phyloP scores from a whole-genome alignment of 2,888 invertebrate species.

The Pomacea canaliculata region DNA sequence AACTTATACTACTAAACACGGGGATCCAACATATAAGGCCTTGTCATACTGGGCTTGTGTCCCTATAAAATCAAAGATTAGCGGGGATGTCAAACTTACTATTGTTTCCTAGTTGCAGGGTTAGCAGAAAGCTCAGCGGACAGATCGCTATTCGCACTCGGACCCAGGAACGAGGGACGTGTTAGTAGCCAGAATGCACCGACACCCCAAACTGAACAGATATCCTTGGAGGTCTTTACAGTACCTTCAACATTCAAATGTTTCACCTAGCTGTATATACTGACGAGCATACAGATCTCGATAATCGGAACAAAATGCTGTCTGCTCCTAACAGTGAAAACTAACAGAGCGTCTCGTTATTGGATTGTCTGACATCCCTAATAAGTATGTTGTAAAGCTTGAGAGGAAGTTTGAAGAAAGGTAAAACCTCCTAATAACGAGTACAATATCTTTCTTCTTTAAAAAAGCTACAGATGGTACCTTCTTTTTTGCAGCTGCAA shows the following conservation, averaged over 20 bases:
- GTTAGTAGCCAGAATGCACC: slow-evolving; percentile 11
- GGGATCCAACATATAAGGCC: too few relatives aligned
- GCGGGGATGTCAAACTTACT: too few relatives aligned
- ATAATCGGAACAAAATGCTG: not conserved
- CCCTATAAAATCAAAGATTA: too few relatives aligned
- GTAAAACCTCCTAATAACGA: not conserved
- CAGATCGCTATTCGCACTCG: too few relatives aligned
- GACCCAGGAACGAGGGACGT: not conserved
- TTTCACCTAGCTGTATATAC: not conserved
- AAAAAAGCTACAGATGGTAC: slow-evolving; percentile 29
- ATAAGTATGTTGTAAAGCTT: not conserved
- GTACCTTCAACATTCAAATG: slow-evolving; percentile 23
- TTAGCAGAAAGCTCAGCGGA: slow-evolving; percentile 3
- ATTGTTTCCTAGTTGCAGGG: not conserved
- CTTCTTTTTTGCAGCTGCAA: slow-evolving; percentile 62
- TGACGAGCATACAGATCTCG: not conserved
- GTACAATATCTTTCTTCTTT: too few relatives aligned
- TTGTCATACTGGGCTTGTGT: too few relatives aligned
- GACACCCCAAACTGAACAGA: slow-evolving; percentile 3
- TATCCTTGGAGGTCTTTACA: slow-evolving; percentile 17
- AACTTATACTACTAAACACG: too few relatives aligned
- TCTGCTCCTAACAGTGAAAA: not conserved
- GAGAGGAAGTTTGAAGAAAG: not conserved
- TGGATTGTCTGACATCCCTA: not conserved
- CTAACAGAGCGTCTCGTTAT: not conserved